Conservation (phyloP, 2,797 vertebrate species). For the Diglossa cyanea region DNA sequence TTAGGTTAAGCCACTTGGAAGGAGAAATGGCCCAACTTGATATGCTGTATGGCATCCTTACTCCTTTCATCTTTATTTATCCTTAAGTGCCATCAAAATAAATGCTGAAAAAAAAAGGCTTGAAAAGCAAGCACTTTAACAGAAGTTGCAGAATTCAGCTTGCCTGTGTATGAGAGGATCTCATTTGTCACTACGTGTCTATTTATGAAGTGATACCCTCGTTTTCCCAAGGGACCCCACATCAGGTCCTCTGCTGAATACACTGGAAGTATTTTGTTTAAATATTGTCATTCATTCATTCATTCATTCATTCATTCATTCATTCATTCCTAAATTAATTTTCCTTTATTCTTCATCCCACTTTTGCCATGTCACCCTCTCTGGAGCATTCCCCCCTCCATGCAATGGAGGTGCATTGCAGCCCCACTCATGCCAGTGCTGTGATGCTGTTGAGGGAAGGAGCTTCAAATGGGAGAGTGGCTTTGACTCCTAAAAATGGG, state of each 20-base stretch:
- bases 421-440: not conserved
- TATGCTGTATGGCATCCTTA: not conserved
- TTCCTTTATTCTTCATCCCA: not conserved
- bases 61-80: not conserved
- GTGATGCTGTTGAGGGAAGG: not conserved
- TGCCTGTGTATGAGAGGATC: not conserved
- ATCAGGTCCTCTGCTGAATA: not conserved
- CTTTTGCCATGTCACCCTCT: not conserved
- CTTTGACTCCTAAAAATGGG: not conserved
- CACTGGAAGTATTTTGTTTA: not conserved
- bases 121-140: not conserved
- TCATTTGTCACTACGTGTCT: not conserved
- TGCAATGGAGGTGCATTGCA: not conserved
- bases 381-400: not conserved
- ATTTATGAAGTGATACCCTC: not conserved
- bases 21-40: not conserved
- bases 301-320: not conserved
- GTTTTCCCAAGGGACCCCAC: not conserved
- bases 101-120: not conserved
- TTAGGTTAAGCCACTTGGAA: not conserved
- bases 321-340: not conserved
- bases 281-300: not conserved
- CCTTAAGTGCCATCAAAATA: not conserved
- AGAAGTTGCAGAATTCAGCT: not conserved
- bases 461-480: not conserved